Conservation (phyloP, 2,888 invertebrate species). For the Morinoia aosen region DNA sequence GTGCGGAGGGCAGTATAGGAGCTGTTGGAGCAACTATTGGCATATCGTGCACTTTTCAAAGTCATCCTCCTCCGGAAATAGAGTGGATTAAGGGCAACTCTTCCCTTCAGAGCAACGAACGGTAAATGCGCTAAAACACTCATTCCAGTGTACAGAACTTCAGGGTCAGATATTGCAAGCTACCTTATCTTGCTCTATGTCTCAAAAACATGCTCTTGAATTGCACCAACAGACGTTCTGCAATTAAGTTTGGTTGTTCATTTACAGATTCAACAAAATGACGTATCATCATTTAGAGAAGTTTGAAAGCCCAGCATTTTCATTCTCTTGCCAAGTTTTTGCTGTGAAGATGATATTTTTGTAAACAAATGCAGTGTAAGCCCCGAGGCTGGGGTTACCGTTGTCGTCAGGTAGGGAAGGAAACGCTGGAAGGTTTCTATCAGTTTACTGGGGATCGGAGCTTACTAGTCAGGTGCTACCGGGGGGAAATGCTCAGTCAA, state of each 20-base stretch:
- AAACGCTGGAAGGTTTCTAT: no score
- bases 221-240: neutral
- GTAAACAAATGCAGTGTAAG: neutral
- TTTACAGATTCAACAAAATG: neutral
- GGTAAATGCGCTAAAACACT: neutral
- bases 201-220: neutral
- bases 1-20: slow-evolving; percentile 57
- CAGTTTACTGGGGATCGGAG: no score
- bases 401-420: no score
- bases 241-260: neutral
- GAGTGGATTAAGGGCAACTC: slow-evolving; percentile 60
- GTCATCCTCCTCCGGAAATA: slow-evolving; percentile 59
- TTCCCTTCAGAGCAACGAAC: slow-evolving; percentile 39
- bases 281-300: neutral
- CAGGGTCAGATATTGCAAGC: neutral
- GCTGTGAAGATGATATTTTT: neutral
- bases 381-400: no score
- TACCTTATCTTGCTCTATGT: neutral
- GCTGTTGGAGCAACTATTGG: slow-evolving; percentile 55
- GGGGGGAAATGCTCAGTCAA: no score
- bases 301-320: neutral
- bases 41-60: slow-evolving; percentile 61
- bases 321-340: neutral
- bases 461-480: no score
- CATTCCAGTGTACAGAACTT: neutral